Evolutionary conservation across 2,113 vertebrate genomes (phyloP).

Genomic region (Melanotaenia duboulayi): DNA sequence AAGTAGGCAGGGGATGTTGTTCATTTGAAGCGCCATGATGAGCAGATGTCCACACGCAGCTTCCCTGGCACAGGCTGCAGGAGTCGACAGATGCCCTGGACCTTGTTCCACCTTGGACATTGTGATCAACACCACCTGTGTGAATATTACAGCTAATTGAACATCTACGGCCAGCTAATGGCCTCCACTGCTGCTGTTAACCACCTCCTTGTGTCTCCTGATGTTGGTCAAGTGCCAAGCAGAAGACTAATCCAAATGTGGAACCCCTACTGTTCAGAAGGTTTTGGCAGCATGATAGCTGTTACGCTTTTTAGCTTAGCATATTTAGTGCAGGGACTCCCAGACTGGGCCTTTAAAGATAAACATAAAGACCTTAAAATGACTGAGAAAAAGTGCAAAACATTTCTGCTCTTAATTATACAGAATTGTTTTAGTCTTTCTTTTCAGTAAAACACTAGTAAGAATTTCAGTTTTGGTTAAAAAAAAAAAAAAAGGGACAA

Average conservation of each 20-base stretch:
- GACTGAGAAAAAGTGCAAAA: too few relatives aligned
- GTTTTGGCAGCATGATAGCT: slow-evolving; percentile 4
- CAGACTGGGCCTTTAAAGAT: too few relatives aligned
- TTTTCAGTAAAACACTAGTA: too few relatives aligned
- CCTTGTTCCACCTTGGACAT: slow-evolving; percentile 59
- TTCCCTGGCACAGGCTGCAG: slow-evolving; percentile 44
- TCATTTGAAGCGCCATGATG: slow-evolving; percentile 43
- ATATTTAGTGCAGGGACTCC: background rate
- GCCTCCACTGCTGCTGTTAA: slow-evolving; percentile 31
- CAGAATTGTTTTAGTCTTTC: too few relatives aligned
- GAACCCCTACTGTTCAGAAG: background rate
- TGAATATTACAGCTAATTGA: slow-evolving; percentile 54
- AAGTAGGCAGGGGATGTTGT: slow-evolving; percentile 34
- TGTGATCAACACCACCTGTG: slow-evolving; percentile 49
- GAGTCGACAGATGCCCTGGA: slow-evolving; percentile 60
- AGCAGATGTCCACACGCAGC: slow-evolving; percentile 62
- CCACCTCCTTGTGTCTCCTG: slow-evolving; percentile 16
- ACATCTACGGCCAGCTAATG: slow-evolving; percentile 48
- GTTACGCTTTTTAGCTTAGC: background rate
- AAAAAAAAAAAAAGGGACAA: too few relatives aligned
- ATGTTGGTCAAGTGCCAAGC: background rate
- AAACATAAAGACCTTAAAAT: too few relatives aligned
- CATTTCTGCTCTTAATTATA: too few relatives aligned
- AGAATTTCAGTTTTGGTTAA: too few relatives aligned
- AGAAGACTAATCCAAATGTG: background rate